Base-by-base conservation (phyloP, 2,888 invertebrate genomes). In the Microplitis deprimator region DNA sequence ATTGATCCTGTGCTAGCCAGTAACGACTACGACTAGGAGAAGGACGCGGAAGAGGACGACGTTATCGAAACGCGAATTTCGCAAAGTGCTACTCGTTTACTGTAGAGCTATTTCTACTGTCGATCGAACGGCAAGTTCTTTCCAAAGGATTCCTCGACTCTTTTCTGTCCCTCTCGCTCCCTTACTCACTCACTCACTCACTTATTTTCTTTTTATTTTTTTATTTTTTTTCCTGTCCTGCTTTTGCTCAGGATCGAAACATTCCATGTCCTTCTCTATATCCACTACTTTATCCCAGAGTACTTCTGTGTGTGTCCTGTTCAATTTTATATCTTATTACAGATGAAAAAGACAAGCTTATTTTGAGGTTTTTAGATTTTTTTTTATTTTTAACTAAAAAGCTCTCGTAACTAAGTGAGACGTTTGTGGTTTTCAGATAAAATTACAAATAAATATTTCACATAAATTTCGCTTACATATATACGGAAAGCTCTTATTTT, bases 41-140 rank as follows among this genome's bases (percentile, higher is more conserved):
- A 13, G 50, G 13, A 50, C 50, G 10, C 8, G 13, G 50, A 50
- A 13, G 67, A 72, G 50, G 77, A 79, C 77, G 77, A 69, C 77
- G 79, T 74, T 77, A 77, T 77, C 77, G 77, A 77, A 75, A 77
- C 77, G 77, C 74, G 77, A 77, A 77, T 77, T 77, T 77, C 77
- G 67, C 74, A 77, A 77, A 77, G 77, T 77, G 77, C 77, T 77
- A 75, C 77, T 77, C 77, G 70, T 77, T 77, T 77, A 77, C 74
- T 71, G 71, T 67, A 74, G 77, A 74, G 77, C 77, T 77, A 75
- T 77, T 77, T 77, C 74, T 59, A 67, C 74, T 70, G 70, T 65
- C 67, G 70, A 77, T 75, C 67, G 77, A 74, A 74, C 67, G 74
- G 77, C 74, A 77, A 20, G 38, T 69, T 70, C 50, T 50, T 68